Base-by-base conservation (phyloP, 2,113 vertebrate genomes). In the Actenoides hombroni region DNA sequence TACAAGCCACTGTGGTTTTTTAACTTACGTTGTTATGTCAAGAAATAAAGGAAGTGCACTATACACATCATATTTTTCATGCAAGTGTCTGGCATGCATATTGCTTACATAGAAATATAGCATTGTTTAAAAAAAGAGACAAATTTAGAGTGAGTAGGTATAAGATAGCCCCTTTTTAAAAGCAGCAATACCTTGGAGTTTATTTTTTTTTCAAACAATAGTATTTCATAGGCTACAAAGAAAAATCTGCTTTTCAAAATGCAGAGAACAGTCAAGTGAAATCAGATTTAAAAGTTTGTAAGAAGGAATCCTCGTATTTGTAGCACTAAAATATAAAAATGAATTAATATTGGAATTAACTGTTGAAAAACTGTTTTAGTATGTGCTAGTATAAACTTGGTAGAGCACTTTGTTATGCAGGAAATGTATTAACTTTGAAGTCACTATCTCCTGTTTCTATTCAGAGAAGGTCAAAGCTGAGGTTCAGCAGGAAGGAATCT, bases 31-130 rank as follows among this genome's bases (percentile, higher is more conserved):
- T 93, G 81, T 83, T 95, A 91, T 80, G 89, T 96, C 89, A 93
- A 96, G 83, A 92, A 95, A 94, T 63, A 97, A 94, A 97, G 87
- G 70, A 89, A 95, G 53, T 44, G 54, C 46, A 21, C 39, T 63
- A 23, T 71, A 48, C 67, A 73, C 88, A 86, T 75, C 48, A 29
- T 77, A 87, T 96, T 95, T 97, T 95, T 97, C 77, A 94, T 33
- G 33, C 60, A 69, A 96, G 49, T 64, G 70, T 78, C 91, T 94
- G 86, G 93, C 60, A 75, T 79, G 63, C 0, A 0, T n/a, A 63
- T 28, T 95, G 92, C 94, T 96, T 96, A 96, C 59, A 75, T 61
- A 75, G 94, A 97, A 97, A 90, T 28, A 59, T 31, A 65, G 46
- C 49, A 44, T 83, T 93, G 90, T 93, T 97, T 94, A 65, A 85